Conservation (phyloP, 2,113 vertebrate genomes). For the Passer montanus region DNA sequence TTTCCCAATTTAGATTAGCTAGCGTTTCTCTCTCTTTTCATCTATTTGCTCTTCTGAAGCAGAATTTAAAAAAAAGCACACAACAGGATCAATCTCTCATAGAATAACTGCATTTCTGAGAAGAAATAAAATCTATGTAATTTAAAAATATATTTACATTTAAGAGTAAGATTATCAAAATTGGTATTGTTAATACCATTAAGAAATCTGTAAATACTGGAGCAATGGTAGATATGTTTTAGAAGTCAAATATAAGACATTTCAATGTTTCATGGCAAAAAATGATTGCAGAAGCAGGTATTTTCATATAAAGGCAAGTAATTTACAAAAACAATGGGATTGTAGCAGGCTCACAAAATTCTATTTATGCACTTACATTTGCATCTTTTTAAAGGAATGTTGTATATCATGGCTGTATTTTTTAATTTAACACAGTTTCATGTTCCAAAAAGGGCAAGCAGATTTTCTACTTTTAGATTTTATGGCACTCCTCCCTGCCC, state of each 20-base stretch:
- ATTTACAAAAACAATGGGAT: background rate
- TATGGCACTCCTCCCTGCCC: background rate
- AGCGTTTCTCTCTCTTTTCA: constrained; percentile 78
- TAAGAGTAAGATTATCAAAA: constrained; percentile 23
- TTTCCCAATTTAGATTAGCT: constrained; percentile 88
- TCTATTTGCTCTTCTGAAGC: constrained; percentile 71
- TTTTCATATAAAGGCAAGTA: background rate
- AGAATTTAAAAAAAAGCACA: constrained; percentile 56
- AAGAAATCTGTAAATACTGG: constrained; percentile 12
- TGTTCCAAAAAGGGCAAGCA: background rate
- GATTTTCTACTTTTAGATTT: constrained; percentile 3
- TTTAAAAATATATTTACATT: constrained; percentile 50
- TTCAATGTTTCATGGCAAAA: background rate
- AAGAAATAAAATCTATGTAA: constrained; percentile 58
- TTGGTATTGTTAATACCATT: constrained; percentile 10
- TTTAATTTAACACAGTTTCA: background rate
- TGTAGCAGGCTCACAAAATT: background rate
- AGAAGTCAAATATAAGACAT: background rate
- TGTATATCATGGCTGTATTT: background rate
- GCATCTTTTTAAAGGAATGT: background rate
- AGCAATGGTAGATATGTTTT: background rate
- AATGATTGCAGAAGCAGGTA: background rate
- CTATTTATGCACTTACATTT: background rate
- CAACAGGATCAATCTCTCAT: constrained; percentile 67
- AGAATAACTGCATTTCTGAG: constrained; percentile 59